Conservation (phyloP, 2,888 invertebrate genomes). For the Andrena fulva region DNA sequence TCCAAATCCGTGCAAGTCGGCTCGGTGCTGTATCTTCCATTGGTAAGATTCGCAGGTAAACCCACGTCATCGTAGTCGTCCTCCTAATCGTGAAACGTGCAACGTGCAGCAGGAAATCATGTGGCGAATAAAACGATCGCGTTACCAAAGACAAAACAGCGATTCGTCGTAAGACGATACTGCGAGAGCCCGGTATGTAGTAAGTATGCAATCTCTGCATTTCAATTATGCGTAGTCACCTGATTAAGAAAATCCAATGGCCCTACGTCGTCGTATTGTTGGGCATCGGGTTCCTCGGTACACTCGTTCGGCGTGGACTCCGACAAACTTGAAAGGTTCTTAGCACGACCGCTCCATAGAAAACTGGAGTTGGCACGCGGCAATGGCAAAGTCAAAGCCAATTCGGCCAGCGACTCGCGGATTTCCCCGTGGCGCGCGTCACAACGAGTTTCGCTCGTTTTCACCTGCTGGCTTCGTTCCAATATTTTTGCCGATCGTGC, state of each 20-base stretch:
- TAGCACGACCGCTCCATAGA: conserved; percentile 72
- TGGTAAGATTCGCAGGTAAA: conserved; percentile 1
- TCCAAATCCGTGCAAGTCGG: conserved; percentile 55
- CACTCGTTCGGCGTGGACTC: background rate
- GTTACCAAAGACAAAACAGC: background rate
- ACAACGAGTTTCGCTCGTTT: conserved; percentile 62
- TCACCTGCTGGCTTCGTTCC: conserved; percentile 71
- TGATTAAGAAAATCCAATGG: conserved; percentile 46
- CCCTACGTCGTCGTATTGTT: conserved; percentile 74
- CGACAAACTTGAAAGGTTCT: conserved; percentile 2
- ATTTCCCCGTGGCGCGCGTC: conserved; percentile 63
- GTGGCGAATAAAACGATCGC: background rate
- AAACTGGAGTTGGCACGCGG: conserved; percentile 73
- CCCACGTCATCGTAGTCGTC: conserved; percentile 69
- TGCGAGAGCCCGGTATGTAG: background rate
- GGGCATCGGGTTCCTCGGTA: conserved; percentile 33
- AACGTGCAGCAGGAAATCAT: background rate
- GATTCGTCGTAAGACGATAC: background rate
- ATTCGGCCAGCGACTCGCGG: conserved; percentile 65
- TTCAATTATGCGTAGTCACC: conserved; percentile 16
- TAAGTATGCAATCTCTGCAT: background rate
- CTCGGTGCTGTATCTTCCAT: background rate
- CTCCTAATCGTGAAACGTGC: conserved; percentile 47
- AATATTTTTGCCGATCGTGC: conserved; percentile 65
- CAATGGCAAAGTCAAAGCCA: conserved; percentile 49